Evolutionary conservation across 53 echinoderm and acorn worm genomes (phyloP), one percentile per base, ranked within the genome.

Genomic region (Patiria pectinifera): DNA sequence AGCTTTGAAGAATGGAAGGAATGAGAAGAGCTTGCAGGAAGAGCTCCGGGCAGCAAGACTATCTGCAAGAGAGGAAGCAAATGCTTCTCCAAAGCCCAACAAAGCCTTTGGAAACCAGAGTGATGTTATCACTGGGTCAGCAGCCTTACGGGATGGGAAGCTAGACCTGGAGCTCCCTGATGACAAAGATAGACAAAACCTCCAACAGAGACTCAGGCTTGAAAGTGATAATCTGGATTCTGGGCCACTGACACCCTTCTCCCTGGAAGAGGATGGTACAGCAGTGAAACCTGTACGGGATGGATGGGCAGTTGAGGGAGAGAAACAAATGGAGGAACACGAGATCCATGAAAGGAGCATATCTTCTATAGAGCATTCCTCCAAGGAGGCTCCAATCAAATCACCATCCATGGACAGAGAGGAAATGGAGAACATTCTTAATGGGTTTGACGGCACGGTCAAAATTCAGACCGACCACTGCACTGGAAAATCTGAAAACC

Each of bases 351-450:
- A 92, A 69, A 43, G 82, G 45, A 92, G 70, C 63, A 79, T 45
- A 19, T 83, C 94, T 13, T 83, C 76, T 59, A 70, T 26, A 49
- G 94, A 92, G 35, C 77, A 88, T 47, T 78, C 89, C 69, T 21
- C 45, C n/a, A 92, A 76, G 59, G 87, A 78, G 69, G 58, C 66
- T 69, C 94, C 89, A 45, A 76, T 77, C 1, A 87, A 76, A 59
- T 47, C 35, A 59, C 77, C 87, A 6, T 91, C 95, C 35, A 89
- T 93, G 74, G 95, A 95, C 86, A 93, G 95, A 83, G 92, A 93
- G 84, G 95, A 93, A 75, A 95, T 95, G 95, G 95, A 95, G 66
- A 93, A 91, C 16, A 95, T 94, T 74, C 77, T 95, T 13, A 59
- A 87, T 23, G 48, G 59, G 72, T 2, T 58, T 53, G 85, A 71